These are phyloP conservation scores for Cryptus armator DNA, from an alignment of 2,888 invertebrate genomes.

Conservation along the genomic window DNA sequence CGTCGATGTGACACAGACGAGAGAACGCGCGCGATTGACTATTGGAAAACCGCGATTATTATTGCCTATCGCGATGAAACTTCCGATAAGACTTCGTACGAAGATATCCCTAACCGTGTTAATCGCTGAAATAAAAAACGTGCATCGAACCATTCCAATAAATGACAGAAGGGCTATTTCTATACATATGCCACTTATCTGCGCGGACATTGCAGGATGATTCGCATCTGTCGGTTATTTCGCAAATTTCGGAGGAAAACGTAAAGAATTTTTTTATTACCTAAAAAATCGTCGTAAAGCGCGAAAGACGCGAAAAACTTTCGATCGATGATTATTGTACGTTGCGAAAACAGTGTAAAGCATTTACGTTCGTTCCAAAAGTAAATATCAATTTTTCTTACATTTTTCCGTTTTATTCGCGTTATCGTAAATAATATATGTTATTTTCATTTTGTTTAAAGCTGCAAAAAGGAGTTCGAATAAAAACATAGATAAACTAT, in stretches of 20 bases:
- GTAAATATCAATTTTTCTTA: too few relatives aligned
- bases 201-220: neutral
- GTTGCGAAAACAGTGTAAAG: too few relatives aligned
- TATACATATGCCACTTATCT: neutral
- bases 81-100: conserved; percentile 45
- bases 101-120: conserved; percentile 33
- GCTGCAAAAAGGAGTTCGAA: neutral
- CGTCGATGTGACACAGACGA: conserved; percentile 25
- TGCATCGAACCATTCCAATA: neutral
- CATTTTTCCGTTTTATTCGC: too few relatives aligned
- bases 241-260: neutral
- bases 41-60: conserved; percentile 13
- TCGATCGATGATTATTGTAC: too few relatives aligned
- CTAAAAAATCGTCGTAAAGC: too few relatives aligned
- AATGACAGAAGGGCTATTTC: neutral
- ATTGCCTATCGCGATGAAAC: conserved; percentile 45
- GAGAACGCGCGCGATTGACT: conserved; percentile 37
- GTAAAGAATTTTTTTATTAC: neutral
- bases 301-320: too few relatives aligned
- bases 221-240: neutral
- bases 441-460: neutral
- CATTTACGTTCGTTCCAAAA: too few relatives aligned
- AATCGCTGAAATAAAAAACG: conserved; percentile 24
- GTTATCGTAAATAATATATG: neutral
- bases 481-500: neutral